Percentiles rank a stretch among this genome's conserved stretches.
These are phyloP conservation scores for Syngnathus floridae DNA, from an alignment of 2,113 vertebrate genomes.

Conservation along the genomic window DNA sequence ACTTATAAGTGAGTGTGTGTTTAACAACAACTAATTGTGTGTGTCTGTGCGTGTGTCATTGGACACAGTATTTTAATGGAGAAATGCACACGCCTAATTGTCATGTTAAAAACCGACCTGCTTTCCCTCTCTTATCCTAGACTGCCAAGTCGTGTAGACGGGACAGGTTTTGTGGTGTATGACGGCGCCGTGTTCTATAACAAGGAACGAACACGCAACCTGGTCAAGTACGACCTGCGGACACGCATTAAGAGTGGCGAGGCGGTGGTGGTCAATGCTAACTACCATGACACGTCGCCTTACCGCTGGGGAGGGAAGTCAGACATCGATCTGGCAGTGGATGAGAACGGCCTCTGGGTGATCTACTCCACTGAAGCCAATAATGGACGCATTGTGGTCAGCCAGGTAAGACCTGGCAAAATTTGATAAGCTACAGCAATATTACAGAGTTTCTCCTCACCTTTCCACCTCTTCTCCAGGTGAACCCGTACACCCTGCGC, in stretches of 20 bases:
- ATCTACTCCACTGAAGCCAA: slow-evolving; percentile 91
- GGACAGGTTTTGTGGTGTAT: slow-evolving; percentile 91
- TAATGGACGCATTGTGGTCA: slow-evolving; percentile 85
- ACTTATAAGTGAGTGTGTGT: slow-evolving; percentile 77
- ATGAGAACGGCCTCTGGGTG: slow-evolving; percentile 92
- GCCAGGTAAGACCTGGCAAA: slow-evolving; percentile 72
- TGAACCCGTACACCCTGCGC: slow-evolving; percentile 91
- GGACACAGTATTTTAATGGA: not conserved
- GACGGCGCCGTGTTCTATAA: slow-evolving; percentile 94
- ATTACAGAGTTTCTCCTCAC: not conserved
- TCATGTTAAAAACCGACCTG: not conserved
- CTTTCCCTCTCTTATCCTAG: slow-evolving; percentile 41
- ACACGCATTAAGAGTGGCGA: slow-evolving; percentile 95
- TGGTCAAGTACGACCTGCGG: slow-evolving; percentile 89
- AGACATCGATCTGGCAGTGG: slow-evolving; percentile 90
- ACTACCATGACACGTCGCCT: slow-evolving; percentile 91
- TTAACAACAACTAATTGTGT: too few relatives aligned
- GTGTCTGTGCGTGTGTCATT: not conserved
- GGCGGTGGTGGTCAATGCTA: slow-evolving; percentile 86
- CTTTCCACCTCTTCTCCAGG: slow-evolving; percentile 44
- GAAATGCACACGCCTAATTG: not conserved
- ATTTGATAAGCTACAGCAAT: not conserved
- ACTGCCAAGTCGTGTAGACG: slow-evolving; percentile 86
- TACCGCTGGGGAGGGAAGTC: slow-evolving; percentile 95
- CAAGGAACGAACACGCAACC: slow-evolving; percentile 90